Evolutionary conservation across 2,113 vertebrate genomes (phyloP).

Genomic region (Pelusios castaneus): DNA sequence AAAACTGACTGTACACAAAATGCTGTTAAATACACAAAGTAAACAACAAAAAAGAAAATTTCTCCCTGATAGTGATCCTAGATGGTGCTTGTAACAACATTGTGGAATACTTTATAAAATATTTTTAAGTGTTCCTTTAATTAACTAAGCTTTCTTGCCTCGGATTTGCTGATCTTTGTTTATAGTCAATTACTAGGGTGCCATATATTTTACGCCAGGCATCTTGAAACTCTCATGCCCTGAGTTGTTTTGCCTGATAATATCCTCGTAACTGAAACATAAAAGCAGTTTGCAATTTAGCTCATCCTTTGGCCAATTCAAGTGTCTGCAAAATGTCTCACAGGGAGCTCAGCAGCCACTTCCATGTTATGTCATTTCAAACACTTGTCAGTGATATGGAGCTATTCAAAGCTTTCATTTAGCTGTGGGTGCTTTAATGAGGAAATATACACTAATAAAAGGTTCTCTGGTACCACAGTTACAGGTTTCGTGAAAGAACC

Average conservation of each 20-base stretch:
- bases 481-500: background rate
- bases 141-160: background rate
- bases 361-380: accelerated
- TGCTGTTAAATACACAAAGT: background rate
- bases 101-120: background rate
- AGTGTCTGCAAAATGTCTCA: background rate
- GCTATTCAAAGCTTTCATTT: background rate
- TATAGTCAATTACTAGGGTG: accelerated
- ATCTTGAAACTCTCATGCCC: background rate
- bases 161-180: background rate
- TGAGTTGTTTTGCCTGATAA: accelerated
- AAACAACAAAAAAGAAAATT: background rate
- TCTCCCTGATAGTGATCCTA: background rate
- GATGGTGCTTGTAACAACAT: background rate
- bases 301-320: accelerated
- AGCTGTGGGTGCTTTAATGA: background rate
- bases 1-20: background rate
- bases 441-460: background rate
- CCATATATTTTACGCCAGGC: background rate
- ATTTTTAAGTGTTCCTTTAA: background rate
- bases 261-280: background rate
- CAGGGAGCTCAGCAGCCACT: accelerated
- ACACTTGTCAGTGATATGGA: background rate
- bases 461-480: background rate
- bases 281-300: accelerated